Base-by-base conservation (phyloP, 1,140 invertebrate species). In the Vollenhovia emeryi region DNA sequence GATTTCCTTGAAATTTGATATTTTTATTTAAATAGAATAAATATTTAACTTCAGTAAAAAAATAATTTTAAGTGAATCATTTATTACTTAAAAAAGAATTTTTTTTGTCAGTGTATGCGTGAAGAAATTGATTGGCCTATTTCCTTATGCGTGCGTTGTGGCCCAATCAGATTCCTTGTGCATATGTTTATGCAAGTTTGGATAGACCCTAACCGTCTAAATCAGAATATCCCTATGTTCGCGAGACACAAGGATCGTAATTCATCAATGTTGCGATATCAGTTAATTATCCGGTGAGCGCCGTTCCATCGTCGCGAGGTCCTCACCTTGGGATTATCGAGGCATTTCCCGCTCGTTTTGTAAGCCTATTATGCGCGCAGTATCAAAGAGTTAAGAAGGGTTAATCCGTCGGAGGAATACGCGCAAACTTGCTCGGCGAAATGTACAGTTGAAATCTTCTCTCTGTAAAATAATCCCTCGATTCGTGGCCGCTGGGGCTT, bases 231-330 rank as follows among this genome's bases (percentile, higher is more conserved):
- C 9, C 30, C 9, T 68, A 15, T 18, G 21, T 69, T 79, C 27
- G 33, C 64, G 50, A 75, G 36, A 50, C 68, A 24, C 21, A 40
- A 24, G 18, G 75, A 45, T 71, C 78, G 24, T 27, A 57, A 45
- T 73, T 73, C n/a, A 24, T 55, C 36, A 48, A 33, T 30, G 18
- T 73, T 52, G 18, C 64, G 21, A 83, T 52, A 57, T 36, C 27
- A 40, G 45, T 21, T n/a, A 27, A 57, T 50, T 18, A 43, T 71
- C 33, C n/a, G 8, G 55, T 48, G 18, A 30, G 24, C 30, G 60
- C 43, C 6, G 18, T 21, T 18, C 9, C 1, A n/a, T n/a, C n/a
- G n/a, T 43, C 43, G 45, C 30, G 13, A 48, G n/a, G 36, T 30
- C 11, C 13, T 52, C 15, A 24, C 33, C 30, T 66, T 43, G 13